A percentile compares a stretch with the other conserved stretches of the same genome.
phyloP scores from a whole-genome alignment of 2,888 invertebrate species.

The Hypomecis punctinalis region DNA sequence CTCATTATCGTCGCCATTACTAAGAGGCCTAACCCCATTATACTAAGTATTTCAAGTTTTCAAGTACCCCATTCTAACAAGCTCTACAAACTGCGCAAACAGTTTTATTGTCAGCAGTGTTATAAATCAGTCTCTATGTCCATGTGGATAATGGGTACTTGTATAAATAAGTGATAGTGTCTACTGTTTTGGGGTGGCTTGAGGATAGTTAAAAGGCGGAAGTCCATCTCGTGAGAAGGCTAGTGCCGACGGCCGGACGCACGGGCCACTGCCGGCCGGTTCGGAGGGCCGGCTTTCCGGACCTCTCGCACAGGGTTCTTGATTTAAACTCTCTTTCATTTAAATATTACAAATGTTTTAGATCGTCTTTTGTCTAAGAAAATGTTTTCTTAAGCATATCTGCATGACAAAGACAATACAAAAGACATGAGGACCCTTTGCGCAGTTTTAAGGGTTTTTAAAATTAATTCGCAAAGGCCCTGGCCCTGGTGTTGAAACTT shows the following conservation, averaged over 20 bases:
- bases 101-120: slow-evolving; percentile 32
- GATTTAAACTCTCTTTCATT: slow-evolving; percentile 48
- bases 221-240: slow-evolving; percentile 64
- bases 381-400: slow-evolving; percentile 14
- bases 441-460: no score
- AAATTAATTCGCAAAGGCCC: no score
- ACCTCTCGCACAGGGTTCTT: slow-evolving; percentile 47
- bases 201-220: slow-evolving; percentile 76
- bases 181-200: slow-evolving; percentile 43
- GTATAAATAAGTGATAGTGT: slow-evolving; percentile 41
- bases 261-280: slow-evolving; percentile 67
- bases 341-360: slow-evolving; percentile 46
- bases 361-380: slow-evolving; percentile 38
- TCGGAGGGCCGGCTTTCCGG: slow-evolving; percentile 70
- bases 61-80: slow-evolving; percentile 15
- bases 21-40: slow-evolving; percentile 27
- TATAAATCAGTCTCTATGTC: slow-evolving; percentile 46
- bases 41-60: slow-evolving; percentile 1
- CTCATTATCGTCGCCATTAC: slow-evolving; percentile 17
- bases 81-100: slow-evolving; percentile 31
- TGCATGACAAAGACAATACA: no score
- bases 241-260: slow-evolving; percentile 57
- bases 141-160: slow-evolving; percentile 23
- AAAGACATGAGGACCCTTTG: no score
- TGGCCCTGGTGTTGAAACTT: no score